Evolutionary conservation across 2,113 vertebrate genomes (phyloP), one percentile per base, ranked within the genome.

Genomic region (Bucco capensis): DNA sequence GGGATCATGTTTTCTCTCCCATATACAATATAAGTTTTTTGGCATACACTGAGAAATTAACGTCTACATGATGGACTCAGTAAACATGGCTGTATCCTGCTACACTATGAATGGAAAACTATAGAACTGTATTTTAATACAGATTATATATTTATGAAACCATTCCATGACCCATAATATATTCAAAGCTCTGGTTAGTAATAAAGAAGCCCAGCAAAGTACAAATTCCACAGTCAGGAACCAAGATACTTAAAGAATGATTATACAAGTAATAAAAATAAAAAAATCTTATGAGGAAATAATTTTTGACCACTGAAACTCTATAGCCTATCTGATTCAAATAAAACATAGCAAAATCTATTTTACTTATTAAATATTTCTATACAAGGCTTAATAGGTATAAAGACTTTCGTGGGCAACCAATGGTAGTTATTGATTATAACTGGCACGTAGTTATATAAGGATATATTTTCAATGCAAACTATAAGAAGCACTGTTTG

Each of bases 381-480:
- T 37, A 58, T 54, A 71, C 83, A 72, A 77, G 9, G 1, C 6
- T 93, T 88, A 67, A 65, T 35, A 84, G 0, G 1, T 72, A 76
- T 62, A 35, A 87, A 74, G 46, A 58, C 30, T 82, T 89, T 46
- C 31, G 31, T 71, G 30, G 42, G 21, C 70, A 94, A 90, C 28
- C 13, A 65, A 22, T 28, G 19, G 4, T 80, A 89, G 79, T 74
- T 95, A 82, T 60, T 66, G 22, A 71, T 71, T 76, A 28, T 60
- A 90, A 81, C 25, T 84, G 54, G 23, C 10, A 73, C 14, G 50
- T 28, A 79, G 38, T 64, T 83, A 72, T 69, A 62, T 50, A 88
- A 89, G n/a, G 30, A 96, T 88, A 71, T 8, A 50, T 67, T 85
- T 93, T 88, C 58, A 78, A n/a, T 49, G n/a, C 37, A 77, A 61